Evolutionary conservation across 2,888 invertebrate genomes (phyloP), one percentile per base, ranked within the genome.

Genomic region (Sesia bembeciformis): DNA sequence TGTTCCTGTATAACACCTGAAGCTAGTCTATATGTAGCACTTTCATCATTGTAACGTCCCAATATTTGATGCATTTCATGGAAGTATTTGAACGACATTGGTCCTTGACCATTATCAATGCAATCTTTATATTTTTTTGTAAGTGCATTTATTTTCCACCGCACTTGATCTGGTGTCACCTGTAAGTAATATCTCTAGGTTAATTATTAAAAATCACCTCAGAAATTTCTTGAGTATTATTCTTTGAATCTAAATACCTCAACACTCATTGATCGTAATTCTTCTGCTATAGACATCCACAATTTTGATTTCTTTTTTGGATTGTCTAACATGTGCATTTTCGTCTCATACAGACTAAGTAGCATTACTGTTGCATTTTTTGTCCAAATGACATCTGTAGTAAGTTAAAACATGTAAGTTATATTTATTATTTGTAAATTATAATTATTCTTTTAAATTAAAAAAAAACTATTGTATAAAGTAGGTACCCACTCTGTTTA

Each of bases 21-120:
- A 54, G 80, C 73, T 50, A 81, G 53, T 65, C 80, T 77, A 51
- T 81, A 81, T 53, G 74, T 63, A 4, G 63, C 73, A 65, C 64
- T 69, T 49, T 72, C 74, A 56, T 78, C 75, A 65, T 65, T 70
- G 53, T 74, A 74, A 40, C 66, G 63, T 4, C 81, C 81, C 43
- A 81, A 63, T 54, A 82, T 81, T 67, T 82, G 81, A 57, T 82
- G 78, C 81, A 82, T 81, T 68, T 81, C 81, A 78, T 81, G 80
- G 57, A 78, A 82, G 66, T 78, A 82, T 62, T 81, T 81, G 56
- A 81, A 81, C 56, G 68, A 65, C 54, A 66, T 58, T 53, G 70
- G 60, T 0, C 72, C 73, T 63, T 80, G 79, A 38, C 81, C 79
- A 70, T 68, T 81, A 53, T 81, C 81, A 60, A 80, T 66, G 52